Base-by-base conservation (phyloP, 1,140 invertebrate species). In the Drosophila setifemur region DNA sequence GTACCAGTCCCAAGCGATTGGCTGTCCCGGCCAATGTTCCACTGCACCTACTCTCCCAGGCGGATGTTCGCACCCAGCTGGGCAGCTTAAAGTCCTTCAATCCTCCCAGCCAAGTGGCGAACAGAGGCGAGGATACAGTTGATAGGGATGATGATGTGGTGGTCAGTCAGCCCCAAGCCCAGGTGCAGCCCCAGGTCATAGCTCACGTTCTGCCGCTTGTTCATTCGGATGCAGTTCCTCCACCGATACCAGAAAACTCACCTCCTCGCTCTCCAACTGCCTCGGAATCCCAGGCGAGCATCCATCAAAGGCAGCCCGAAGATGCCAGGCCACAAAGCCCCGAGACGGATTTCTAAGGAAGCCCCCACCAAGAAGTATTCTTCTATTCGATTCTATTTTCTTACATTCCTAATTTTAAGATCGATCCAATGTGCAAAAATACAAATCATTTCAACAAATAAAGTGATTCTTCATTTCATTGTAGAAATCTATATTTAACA, bases 21-120 rank as follows among this genome's bases (percentile, higher is more conserved):
- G 85, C 88, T 0, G 88, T 88, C 6, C 81, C 81, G 0, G 85
- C 88, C 2, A 82, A 90, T 63, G 88, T 90, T 0, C 88, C 88
- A 4, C 6, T 89, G 26, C 88, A 90, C 58, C 88, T 87, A 40
- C 68, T 90, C 1, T 81, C 88, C 8, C 77, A 78, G n/a, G 48
- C 82, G 4, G 88, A 90, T 55, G 88, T 90, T 7, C 73, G 88
- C 28, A 35, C 85, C 4, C 85, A 89, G 29, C 39, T 89, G 43
- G 61, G 81, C 19, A 89, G 54, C 21, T 64, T 90, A 0, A 89
- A 68, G 16, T 90, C 88, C 37, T 90, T 90, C 33, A 87, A 71
- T 57, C 12, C 61, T 1, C 26, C 45, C 42, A 43, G 37, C 4
- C 31, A 45, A 14, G 33, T 12, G 12, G 35, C 49, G 1, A 37